Evolutionary conservation across 2,888 invertebrate species (phyloP).

Genomic region (Nudaria mundana): DNA sequence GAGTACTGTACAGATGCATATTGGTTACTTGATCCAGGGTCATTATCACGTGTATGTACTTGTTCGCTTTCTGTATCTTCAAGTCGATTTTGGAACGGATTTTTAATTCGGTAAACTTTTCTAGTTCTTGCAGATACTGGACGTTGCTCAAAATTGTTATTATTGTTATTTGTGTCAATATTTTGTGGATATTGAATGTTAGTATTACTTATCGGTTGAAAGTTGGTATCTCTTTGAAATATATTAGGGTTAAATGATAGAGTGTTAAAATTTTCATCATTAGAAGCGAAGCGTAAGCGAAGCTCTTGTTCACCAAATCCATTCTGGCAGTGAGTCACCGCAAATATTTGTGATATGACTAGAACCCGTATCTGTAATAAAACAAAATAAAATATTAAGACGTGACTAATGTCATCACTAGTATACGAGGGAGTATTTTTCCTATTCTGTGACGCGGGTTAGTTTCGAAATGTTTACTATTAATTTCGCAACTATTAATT

Average conservation of each 20-base stretch:
- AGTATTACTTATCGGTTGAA: constrained; percentile 54
- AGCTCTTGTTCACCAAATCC: constrained; percentile 63
- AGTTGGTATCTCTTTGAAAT: constrained; percentile 57
- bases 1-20: constrained; percentile 74
- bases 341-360: constrained; percentile 58
- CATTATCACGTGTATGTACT: constrained; percentile 55
- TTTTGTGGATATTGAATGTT: constrained; percentile 56
- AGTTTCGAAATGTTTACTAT: too few relatives aligned
- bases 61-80: constrained; percentile 47
- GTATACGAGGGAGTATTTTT: too few relatives aligned
- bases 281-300: constrained; percentile 55
- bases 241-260: constrained; percentile 58
- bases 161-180: constrained; percentile 55
- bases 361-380: constrained; percentile 75
- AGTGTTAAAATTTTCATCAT: constrained; percentile 55
- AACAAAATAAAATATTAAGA: constrained; percentile 22
- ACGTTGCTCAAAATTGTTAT: constrained; percentile 47
- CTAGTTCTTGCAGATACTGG: constrained; percentile 50
- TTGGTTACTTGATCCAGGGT: constrained; percentile 73
- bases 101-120: constrained; percentile 70
- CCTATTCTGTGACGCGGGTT: too few relatives aligned
- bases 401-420: not conserved
- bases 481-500: too few relatives aligned
- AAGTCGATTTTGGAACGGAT: constrained; percentile 65
- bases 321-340: constrained; percentile 61